Conservation (phyloP, 2,888 invertebrate genomes). For the Pseudolycoriella hygida region DNA sequence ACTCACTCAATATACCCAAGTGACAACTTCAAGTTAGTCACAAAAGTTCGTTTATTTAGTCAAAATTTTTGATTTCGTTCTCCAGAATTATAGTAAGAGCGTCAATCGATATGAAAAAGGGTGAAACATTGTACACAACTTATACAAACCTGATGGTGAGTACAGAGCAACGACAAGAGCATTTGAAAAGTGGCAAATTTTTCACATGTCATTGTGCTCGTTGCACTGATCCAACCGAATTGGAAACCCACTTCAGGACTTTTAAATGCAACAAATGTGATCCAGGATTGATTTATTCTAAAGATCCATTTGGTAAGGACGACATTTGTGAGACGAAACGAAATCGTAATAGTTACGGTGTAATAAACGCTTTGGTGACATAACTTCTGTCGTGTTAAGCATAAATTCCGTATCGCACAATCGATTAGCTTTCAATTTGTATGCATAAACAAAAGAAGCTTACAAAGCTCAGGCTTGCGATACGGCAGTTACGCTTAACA, state of each 20-base stretch:
- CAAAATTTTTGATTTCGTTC: constrained; percentile 4
- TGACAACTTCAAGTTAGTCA: constrained; percentile 30
- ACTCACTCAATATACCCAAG: constrained; percentile 46
- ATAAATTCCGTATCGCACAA: no score
- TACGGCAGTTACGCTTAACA: no score
- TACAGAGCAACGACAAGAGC: constrained; percentile 49
- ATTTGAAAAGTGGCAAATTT: constrained; percentile 56
- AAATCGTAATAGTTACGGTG: no score
- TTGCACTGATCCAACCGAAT: constrained; percentile 62
- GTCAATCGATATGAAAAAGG: constrained; percentile 42
- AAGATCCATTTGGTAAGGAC: constrained; percentile 43
- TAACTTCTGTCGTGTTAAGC: no score
- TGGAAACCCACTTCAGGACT: constrained; percentile 61
- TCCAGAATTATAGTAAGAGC: constrained; percentile 50
- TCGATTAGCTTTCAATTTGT: no score
- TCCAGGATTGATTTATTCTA: constrained; percentile 45
- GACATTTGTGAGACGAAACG: no score
- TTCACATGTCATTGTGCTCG: constrained; percentile 59
- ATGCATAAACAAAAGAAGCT: no score
- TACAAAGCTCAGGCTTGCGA: no score
- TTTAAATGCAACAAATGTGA: constrained; percentile 63
- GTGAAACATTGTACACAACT: constrained; percentile 47
- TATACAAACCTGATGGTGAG: constrained; percentile 62
- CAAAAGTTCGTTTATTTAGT: no score
- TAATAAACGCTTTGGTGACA: no score